Evolutionary conservation across 2,797 vertebrate genomes (phyloP).

Genomic region (Esox lucius): DNA sequence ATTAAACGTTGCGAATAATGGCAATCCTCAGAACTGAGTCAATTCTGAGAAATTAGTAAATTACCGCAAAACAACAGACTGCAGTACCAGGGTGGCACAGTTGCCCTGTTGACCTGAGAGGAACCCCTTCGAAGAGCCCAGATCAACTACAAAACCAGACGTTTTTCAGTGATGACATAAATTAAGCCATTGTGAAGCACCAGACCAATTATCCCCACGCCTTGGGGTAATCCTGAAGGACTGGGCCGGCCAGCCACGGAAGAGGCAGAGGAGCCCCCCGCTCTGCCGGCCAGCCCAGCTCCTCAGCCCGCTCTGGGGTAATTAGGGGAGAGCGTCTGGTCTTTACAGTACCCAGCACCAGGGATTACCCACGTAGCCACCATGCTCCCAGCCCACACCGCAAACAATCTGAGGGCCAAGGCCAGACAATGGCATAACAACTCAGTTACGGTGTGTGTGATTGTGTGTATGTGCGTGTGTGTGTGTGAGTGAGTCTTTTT

Average conservation of each 20-base stretch:
- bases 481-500: background rate
- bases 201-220: conserved; percentile 1
- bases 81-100: no score
- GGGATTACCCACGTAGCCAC: background rate
- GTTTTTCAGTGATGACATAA: background rate
- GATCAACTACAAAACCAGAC: background rate
- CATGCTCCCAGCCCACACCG: no score
- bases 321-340: background rate
- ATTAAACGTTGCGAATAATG: no score
- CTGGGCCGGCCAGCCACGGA: background rate
- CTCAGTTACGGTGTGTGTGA: background rate
- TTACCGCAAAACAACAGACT: no score
- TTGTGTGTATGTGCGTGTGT: conserved; percentile 7
- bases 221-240: background rate
- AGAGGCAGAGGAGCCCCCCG: background rate
- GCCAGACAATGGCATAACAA: conserved; percentile 15
- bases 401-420: background rate
- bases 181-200: background rate
- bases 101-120: no score
- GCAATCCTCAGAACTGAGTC: no score
- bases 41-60: no score
- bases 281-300: background rate
- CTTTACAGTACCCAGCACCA: conserved; percentile 2
- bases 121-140: no score
- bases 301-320: background rate